Base-by-base conservation (phyloP, 1,140 invertebrate species). In the Polyergus mexicanus region DNA sequence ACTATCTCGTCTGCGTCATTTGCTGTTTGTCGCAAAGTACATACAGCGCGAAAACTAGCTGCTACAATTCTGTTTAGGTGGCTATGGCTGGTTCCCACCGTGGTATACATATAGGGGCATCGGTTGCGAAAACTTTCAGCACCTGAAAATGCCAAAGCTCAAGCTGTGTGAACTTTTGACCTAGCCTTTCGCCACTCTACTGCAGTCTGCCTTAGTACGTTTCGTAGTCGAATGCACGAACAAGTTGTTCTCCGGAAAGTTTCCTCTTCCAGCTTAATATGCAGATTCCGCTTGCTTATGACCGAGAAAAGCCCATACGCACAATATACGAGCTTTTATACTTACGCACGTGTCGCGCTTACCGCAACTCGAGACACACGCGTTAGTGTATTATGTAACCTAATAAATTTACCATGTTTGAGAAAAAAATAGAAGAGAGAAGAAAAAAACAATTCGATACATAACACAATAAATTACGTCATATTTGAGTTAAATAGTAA, bases 111-210 rank as follows among this genome's bases (percentile, higher is more conserved):
- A 60, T n/a, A 72, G 68, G 19, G n/a, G 41, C 78, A 74, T 74
- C 47, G 74, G 60, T 47, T 77, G 81, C 41, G 84, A 68, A 86
- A 88, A 86, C 69, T 89, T 89, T 89, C 56, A 51, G 47, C 66
- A 83, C 54, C 68, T 78, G 87, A 89, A 89, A 89, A 87, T 58
- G 35, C 56, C 62, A 41, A 81, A 68, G 69, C 68, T 84, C 85
- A 77, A 89, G 56, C 68, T 69, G 51, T n/a, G 22, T 84, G 88
- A 89, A 89, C 87, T 84, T 83, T 75, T 88, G 83, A 86, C 87
- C 75, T 22, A 56, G 58, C 44, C 44, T 25, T 51, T 28, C 54
- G 56, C 25, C 54, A 51, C 63, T 54, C 65, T 41, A 66, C 22
- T 51, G 75, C 22, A 54, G 56, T 83, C 69, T 54, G 72, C 81